Evolutionary conservation across 2,113 vertebrate genomes (phyloP).

Genomic region (Proterorhinus semilunaris): DNA sequence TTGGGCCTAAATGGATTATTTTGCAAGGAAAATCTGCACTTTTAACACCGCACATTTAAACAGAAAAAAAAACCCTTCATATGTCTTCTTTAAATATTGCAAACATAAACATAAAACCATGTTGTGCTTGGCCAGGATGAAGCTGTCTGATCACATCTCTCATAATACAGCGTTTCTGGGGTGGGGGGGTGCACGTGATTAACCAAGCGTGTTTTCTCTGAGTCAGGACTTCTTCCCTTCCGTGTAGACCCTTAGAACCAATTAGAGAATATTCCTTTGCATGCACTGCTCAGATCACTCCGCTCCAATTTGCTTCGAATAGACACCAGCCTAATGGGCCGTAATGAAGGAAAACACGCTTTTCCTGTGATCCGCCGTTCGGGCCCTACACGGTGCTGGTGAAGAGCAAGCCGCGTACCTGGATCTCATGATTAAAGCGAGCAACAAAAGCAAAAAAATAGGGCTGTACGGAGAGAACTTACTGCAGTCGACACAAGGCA

Average conservation of each 20-base stretch:
- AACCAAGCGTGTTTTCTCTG: conserved; percentile 23
- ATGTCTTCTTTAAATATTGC: not conserved
- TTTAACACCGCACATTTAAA: too few species aligned
- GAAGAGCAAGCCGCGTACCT: conserved; percentile 24
- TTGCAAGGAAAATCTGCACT: not conserved
- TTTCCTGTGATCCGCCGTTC: conserved; percentile 43
- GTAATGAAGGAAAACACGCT: conserved; percentile 63
- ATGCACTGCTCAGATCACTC: conserved; percentile 59
- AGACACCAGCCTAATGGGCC: conserved; percentile 52
- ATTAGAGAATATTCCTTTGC: conserved; percentile 62
- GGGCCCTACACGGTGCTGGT: conserved; percentile 21
- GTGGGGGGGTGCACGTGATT: too few species aligned
- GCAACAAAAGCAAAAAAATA: not conserved
- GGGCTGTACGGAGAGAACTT: not conserved
- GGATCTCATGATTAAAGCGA: conserved; percentile 20
- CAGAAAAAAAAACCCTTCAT: too few species aligned
- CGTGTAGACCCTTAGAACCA: conserved; percentile 67
- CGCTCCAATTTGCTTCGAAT: conserved; percentile 57
- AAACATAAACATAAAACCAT: not conserved
- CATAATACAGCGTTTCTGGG: not conserved
- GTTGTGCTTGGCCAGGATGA: not conserved
- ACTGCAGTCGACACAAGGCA: too few species aligned
- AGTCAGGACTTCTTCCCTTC: conserved; percentile 41
- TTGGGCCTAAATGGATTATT: not conserved
- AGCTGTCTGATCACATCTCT: not conserved